Base-by-base conservation (phyloP, 2,113 vertebrate genomes). In the Isichthys henryi region DNA sequence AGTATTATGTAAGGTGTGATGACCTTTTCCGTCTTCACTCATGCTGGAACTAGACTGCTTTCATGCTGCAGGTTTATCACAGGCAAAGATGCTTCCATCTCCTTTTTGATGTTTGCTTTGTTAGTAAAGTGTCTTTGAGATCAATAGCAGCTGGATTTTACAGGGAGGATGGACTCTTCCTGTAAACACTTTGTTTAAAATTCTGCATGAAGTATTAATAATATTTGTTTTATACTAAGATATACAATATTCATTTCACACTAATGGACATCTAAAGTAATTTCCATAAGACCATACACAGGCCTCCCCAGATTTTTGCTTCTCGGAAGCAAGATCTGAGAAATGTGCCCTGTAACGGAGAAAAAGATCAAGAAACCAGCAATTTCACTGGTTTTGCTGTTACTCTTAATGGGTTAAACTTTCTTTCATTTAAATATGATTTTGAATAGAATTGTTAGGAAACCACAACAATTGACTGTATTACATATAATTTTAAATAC, bases 151-250 rank as follows among this genome's bases (percentile, higher is more conserved):
- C 74, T 80, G 17, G 74, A 80, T 43, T 39, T 80, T 80, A 80
- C 35, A 80, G 74, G 27, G 35, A 80, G 74, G 31, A 35, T 80
- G 74, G 35, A 19, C 74, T 39, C 31, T 80, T 80, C 74, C 74
- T 80, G 31, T 80, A 80, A 80, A 80, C 35, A 43, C 74, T 80
- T 77, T 77, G 70, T 39, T 80, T 80, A 35, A 80, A 80, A 43
- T 80, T 80, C 74, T 19, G 35, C 74, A 80, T 80, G 6, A 80
- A 80, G 74, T 80, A 80, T 80, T 80, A 80, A 80, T 80, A 80
- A 35, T 80, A 80, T 80, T 43, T 80, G 35, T 80, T 80, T 80
- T 80, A 43, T 80, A 80, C 17, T 17, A 43, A 80, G 74, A 80
- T 80, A 80, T 80, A 39, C 35, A 80, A 43, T 43, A 80, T 80